A percentile compares a stretch with the other conserved stretches of the same genome.
phyloP scores from a whole-genome alignment of 2,113 vertebrate genomes.

The Oreochromis spilurus region DNA sequence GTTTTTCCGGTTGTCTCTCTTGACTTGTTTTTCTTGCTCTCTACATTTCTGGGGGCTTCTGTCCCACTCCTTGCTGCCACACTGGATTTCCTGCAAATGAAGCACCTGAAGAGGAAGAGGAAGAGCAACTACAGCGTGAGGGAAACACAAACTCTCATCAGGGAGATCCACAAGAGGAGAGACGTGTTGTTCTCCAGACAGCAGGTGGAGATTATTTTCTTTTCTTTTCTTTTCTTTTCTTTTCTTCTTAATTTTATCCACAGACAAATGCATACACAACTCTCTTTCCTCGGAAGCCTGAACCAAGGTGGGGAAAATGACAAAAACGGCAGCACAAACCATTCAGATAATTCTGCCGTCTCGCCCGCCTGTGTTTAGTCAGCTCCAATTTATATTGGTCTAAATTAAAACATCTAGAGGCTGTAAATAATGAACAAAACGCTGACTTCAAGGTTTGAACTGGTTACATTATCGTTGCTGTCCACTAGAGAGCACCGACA shows the following conservation, averaged over 20 bases:
- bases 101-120: conserved; percentile 90
- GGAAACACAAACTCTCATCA: conserved; percentile 91
- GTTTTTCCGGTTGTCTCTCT: not conserved
- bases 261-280: not conserved
- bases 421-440: not conserved
- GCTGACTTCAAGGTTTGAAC: not conserved
- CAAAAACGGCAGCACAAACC: not conserved
- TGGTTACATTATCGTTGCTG: not conserved
- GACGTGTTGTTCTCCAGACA: conserved; percentile 92
- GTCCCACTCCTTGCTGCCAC: conserved; percentile 16
- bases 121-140: conserved; percentile 96
- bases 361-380: not conserved
- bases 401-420: not conserved
- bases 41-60: not conserved
- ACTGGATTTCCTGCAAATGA: conserved; percentile 81
- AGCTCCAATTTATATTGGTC: not conserved
- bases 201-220: conserved; percentile 38
- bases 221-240: not conserved
- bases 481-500: conserved; percentile 10
- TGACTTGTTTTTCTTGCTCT: not conserved
- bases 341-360: not conserved
- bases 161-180: conserved; percentile 88
- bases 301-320: not conserved
- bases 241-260: not conserved
- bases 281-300: not conserved